Evolutionary conservation across 2,797 vertebrate species (phyloP).

Genomic region (Cygnus olor): DNA sequence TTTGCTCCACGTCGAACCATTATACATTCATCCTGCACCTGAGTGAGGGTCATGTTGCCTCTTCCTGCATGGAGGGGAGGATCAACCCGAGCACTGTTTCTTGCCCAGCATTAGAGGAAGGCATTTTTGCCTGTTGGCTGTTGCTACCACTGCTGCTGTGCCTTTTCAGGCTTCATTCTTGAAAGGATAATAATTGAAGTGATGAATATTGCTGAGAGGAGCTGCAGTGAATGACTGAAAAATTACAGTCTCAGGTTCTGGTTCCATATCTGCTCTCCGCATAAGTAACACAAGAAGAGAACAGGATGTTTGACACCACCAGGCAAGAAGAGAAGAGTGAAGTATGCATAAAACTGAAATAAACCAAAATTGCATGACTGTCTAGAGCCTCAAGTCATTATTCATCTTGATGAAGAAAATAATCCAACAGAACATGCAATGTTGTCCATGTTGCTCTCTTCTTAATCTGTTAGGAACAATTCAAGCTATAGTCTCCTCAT

Average conservation of each 20-base stretch:
- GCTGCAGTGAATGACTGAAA: slow-evolving; percentile 17
- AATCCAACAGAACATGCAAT: slow-evolving; percentile 17
- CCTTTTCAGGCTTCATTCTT: background rate
- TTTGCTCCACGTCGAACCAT: background rate
- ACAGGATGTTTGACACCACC: background rate
- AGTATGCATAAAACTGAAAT: slow-evolving; percentile 11
- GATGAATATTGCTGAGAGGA: slow-evolving; percentile 1
- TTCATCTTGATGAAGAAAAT: slow-evolving; percentile 21
- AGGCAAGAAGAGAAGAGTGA: background rate
- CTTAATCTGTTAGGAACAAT: background rate
- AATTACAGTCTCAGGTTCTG: slow-evolving; percentile 3
- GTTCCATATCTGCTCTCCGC: background rate
- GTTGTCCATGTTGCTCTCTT: background rate
- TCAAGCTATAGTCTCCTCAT: background rate
- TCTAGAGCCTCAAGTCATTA: slow-evolving; percentile 13
- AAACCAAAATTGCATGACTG: slow-evolving; percentile 1
- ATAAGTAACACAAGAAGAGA: background rate
- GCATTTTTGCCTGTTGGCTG: background rate
- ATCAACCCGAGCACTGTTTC: background rate
- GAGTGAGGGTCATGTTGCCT: background rate
- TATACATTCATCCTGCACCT: accelerated
- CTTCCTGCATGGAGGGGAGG: background rate
- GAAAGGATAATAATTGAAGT: background rate
- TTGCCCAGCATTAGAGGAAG: background rate
- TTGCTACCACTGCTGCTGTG: background rate